A percentile compares a stretch with the other conserved stretches of the same genome.
Evolutionary conservation across 2,797 vertebrate species (phyloP).

Genomic region (Gallinago solitaria): DNA sequence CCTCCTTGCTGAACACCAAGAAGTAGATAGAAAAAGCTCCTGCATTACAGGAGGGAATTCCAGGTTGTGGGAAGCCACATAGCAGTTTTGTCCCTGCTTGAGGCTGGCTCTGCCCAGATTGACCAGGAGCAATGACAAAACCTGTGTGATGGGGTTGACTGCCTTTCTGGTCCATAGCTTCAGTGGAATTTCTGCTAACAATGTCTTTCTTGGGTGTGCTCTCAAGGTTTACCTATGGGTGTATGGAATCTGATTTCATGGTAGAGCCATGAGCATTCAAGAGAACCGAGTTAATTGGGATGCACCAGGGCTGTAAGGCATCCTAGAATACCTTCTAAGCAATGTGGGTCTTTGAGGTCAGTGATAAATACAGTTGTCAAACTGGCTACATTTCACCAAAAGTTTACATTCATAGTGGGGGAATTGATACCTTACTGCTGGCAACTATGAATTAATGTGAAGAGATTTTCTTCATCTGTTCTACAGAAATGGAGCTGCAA

Average conservation of each 20-base stretch:
- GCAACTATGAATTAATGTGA: neutral
- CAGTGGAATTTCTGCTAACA: neutral
- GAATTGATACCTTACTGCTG: neutral
- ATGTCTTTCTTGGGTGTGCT: neutral
- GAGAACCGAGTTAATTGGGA: neutral
- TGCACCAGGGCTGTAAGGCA: neutral
- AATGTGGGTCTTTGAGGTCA: neutral
- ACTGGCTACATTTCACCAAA: neutral
- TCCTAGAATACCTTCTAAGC: neutral
- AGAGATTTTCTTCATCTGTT: neutral
- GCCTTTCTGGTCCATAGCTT: neutral
- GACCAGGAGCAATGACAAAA: neutral
- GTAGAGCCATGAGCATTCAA: neutral
- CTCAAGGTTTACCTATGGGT: neutral
- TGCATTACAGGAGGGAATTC: neutral
- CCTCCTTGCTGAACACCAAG: neutral
- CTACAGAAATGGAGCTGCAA: constrained; percentile 85
- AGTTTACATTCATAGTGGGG: neutral
- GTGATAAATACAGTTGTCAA: neutral
- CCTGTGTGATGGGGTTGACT: neutral
- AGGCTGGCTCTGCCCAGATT: neutral
- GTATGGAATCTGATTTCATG: neutral
- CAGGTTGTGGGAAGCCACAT: neutral
- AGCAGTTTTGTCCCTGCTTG: neutral
- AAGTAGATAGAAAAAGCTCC: neutral